These are phyloP conservation scores for Erebia epiphron DNA, from an alignment of 2,888 invertebrate genomes.

Conservation along the genomic window DNA sequence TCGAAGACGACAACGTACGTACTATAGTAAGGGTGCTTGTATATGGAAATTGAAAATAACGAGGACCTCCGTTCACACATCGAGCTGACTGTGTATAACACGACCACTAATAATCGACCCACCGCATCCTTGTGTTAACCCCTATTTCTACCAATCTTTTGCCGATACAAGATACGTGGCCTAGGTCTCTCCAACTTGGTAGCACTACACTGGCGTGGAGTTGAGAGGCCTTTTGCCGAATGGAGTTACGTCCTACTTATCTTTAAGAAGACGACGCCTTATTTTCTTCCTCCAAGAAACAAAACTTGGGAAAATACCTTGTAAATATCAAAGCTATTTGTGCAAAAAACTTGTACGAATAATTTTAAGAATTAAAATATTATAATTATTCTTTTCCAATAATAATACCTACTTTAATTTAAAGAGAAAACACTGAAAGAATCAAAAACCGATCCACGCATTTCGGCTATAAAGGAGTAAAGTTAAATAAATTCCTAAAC, in stretches of 20 bases:
- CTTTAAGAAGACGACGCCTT: slow-evolving; percentile 78
- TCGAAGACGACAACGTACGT: slow-evolving; percentile 71
- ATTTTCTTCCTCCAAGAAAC: slow-evolving; percentile 70
- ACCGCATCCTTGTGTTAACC: slow-evolving; percentile 61
- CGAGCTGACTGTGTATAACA: slow-evolving; percentile 68
- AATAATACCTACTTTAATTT: no score
- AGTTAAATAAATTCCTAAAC: no score
- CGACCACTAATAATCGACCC: slow-evolving; percentile 68
- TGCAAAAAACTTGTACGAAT: slow-evolving; percentile 3
- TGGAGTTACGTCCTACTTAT: slow-evolving; percentile 82
- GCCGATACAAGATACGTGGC: slow-evolving; percentile 59
- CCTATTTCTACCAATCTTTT: slow-evolving; percentile 62
- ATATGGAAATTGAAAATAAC: slow-evolving; percentile 83
- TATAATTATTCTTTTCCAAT: no score
- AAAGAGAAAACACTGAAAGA: not conserved
- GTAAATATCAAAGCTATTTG: slow-evolving; percentile 29
- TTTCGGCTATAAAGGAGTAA: no score
- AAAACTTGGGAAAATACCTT: slow-evolving; percentile 54
- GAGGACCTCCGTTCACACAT: slow-evolving; percentile 78
- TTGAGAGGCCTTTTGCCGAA: slow-evolving; percentile 79
- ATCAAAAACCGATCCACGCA: no score
- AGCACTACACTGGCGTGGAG: slow-evolving; percentile 67
- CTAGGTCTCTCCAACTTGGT: slow-evolving; percentile 67
- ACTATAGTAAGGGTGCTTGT: slow-evolving; percentile 70
- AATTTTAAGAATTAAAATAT: not conserved